Evolutionary conservation across 2,113 vertebrate species (phyloP), one percentile per base, ranked within the genome.

Genomic region (Protomyctophum bolini): DNA sequence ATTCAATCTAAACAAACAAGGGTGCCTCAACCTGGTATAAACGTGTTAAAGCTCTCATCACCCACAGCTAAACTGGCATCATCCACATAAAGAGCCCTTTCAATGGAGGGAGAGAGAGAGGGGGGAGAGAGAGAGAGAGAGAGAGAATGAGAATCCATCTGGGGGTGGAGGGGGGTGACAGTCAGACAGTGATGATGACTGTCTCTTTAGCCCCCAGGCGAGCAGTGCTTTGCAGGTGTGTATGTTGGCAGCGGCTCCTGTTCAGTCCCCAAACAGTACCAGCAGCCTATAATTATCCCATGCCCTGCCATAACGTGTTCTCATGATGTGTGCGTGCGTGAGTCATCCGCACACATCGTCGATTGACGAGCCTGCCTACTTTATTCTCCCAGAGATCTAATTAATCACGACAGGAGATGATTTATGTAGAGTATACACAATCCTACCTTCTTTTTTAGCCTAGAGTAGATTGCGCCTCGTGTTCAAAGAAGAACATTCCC

Each of bases 241-340:
- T 86, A 6, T 82, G 86, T 89, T 92, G 91, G 91, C 90, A 91
- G 79, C 58, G 47, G 78, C 83, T 87, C 80, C 73, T 79, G 77
- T 74, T 85, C 81, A 69, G 77, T 85, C 86, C 86, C 75, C 77
- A 82, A 85, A 90, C 82, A 78, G 73, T 76, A 51, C 33, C 5
- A 77, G 79, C 79, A 89, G 84, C 81, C 87, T 93, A 78, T 91
- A 92, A 92, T 94, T 93, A 92, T 84, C 70, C 57, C 60, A 29
- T 71, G 70, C 79, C 63, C 77, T 93, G 92, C 88, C 90, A 72
- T 87, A 88, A 92, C 93, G 91, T 86, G 92, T 89, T 90, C 76
- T 77, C 83, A 57, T 49, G 75, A 86, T 66, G 79, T 62, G 63
- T 73, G 82, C 79, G 63, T 73, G 82, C 77, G 33, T 66, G 83